Conservation (phyloP, 2,797 vertebrate genomes). For the Australoheros facetus region DNA sequence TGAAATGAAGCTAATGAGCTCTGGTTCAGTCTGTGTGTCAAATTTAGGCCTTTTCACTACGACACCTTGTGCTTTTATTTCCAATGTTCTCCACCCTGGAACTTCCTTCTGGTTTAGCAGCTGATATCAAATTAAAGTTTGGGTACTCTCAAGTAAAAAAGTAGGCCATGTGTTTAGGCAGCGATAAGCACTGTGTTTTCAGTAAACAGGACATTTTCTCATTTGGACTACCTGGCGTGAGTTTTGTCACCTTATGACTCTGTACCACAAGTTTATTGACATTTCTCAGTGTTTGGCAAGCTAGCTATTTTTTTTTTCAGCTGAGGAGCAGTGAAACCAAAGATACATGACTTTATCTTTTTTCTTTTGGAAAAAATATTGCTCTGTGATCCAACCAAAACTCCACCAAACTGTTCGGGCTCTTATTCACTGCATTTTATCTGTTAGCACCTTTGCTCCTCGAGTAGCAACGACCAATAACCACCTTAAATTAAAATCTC, state of each 20-base stretch:
- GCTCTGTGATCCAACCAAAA: not conserved
- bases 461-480: not conserved
- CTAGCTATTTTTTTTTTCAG: not conserved
- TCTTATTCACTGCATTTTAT: not conserved
- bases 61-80: slow-evolving; percentile 14
- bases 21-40: not conserved
- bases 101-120: not conserved
- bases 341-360: not conserved
- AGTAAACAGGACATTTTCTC: not conserved
- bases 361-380: not conserved
- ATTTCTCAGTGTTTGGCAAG: not conserved
- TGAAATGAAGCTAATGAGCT: no score
- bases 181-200: not conserved
- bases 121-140: not conserved
- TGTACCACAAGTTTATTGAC: not conserved
- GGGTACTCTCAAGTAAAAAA: not conserved
- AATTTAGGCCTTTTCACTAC: not conserved
- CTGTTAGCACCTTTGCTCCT: not conserved
- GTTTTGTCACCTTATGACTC: not conserved
- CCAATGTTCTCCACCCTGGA: not conserved
- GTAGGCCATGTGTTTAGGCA: not conserved
- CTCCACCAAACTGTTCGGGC: not conserved
- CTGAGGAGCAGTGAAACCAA: not conserved
- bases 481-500: not conserved
- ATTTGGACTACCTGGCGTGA: not conserved